phyloP scores from a whole-genome alignment of 1,140 invertebrate genomes.

The Sitodiplosis mosellana region DNA sequence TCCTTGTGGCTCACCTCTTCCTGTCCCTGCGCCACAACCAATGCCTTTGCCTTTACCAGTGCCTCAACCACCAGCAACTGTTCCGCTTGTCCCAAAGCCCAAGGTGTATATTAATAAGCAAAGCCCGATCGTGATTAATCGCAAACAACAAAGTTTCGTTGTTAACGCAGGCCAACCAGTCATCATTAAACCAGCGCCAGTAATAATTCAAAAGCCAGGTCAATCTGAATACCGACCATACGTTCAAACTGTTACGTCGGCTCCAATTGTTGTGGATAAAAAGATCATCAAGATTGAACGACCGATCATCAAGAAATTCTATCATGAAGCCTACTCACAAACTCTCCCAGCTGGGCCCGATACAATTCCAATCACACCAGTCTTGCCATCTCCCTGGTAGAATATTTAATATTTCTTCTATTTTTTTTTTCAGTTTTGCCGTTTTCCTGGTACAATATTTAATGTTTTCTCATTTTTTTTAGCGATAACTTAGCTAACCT shows the following conservation, averaged over 20 bases:
- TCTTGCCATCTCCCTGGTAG: too few species aligned
- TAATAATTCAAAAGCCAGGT: neutral
- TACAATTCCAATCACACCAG: too few species aligned
- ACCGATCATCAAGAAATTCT: neutral
- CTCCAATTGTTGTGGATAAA: neutral
- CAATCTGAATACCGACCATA: neutral
- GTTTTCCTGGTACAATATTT: too few species aligned
- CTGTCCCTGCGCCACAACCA: too few species aligned
- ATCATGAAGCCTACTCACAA: neutral
- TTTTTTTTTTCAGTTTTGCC: too few species aligned
- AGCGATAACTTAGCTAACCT: too few species aligned
- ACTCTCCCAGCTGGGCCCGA: too few species aligned
- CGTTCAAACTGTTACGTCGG: neutral
- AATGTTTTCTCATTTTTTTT: too few species aligned
- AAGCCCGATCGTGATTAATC: neutral
- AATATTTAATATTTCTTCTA: too few species aligned
- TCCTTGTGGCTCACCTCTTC: too few species aligned
- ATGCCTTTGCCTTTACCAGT: too few species aligned
- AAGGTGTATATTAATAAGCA: neutral
- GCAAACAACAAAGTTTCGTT: neutral
- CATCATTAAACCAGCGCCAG: neutral
- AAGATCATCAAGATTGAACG: neutral
- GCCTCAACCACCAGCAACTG: too few species aligned
- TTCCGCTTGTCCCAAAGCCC: neutral
- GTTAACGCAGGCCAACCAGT: neutral